phyloP scores from a whole-genome alignment of 2,888 invertebrate species.

The Hypomecis atomaria region DNA sequence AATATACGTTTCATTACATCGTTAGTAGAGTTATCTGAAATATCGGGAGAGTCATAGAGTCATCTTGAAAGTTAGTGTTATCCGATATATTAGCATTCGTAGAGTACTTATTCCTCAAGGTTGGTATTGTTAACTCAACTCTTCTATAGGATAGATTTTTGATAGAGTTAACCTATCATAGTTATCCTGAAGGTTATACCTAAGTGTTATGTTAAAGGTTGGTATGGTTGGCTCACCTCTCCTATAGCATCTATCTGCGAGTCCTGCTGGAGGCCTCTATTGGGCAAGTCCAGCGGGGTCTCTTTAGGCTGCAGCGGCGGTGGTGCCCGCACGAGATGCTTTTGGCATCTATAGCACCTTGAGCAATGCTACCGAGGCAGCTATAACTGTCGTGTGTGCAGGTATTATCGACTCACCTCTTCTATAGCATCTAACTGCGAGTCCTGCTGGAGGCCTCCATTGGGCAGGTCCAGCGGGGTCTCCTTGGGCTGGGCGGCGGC shows the following conservation, averaged over 20 bases:
- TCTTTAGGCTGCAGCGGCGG: conserved; percentile 79
- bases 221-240: too few relatives aligned
- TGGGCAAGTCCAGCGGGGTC: conserved; percentile 78
- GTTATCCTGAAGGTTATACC: too few relatives aligned
- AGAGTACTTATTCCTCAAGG: too few relatives aligned
- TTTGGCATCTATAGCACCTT: conserved; percentile 87
- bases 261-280: conserved; percentile 71
- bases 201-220: too few relatives aligned
- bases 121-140: conserved; percentile 54
- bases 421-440: conserved; percentile 82
- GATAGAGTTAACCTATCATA: too few relatives aligned
- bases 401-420: conserved; percentile 62
- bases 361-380: conserved; percentile 96
- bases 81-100: too few relatives aligned
- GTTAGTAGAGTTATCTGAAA: too few relatives aligned
- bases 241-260: conserved; percentile 79
- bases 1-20: too few relatives aligned
- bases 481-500: conserved; percentile 79
- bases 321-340: conserved; percentile 77
- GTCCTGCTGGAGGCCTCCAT: conserved; percentile 71
- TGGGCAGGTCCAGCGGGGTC: conserved; percentile 78
- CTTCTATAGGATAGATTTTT: conserved; percentile 56
- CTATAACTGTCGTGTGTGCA: conserved; percentile 71
- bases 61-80: too few relatives aligned
- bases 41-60: too few relatives aligned